A percentile compares a stretch with the other conserved stretches of the same genome.
Evolutionary conservation across 2,113 vertebrate genomes (phyloP).

Genomic region (Nannobrachium achirus): DNA sequence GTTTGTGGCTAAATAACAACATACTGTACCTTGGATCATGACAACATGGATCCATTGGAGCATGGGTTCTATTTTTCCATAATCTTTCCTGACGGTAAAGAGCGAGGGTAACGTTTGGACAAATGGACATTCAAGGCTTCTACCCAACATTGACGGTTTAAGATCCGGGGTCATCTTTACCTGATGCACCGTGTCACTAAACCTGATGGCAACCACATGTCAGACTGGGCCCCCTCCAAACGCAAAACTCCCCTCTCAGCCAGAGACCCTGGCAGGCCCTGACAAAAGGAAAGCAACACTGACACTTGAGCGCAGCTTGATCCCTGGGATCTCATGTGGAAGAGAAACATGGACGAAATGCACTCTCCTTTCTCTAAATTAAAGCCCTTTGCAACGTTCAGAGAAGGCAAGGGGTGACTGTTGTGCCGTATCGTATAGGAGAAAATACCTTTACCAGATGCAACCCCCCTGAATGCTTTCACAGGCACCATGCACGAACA

Average conservation of each 20-base stretch:
- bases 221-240: conserved; percentile 51
- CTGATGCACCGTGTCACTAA: conserved; percentile 34
- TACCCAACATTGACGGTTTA: too few relatives aligned
- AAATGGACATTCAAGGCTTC: too few relatives aligned
- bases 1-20: too few relatives aligned
- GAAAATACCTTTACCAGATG: conserved; percentile 45
- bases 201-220: conserved; percentile 64
- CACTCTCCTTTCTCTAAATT: conserved; percentile 21
- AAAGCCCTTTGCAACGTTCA: conserved; percentile 31
- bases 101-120: too few relatives aligned
- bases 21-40: too few relatives aligned
- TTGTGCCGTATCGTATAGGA: conserved; percentile 22
- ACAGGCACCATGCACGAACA: conserved; percentile 54
- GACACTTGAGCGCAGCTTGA: conserved; percentile 42
- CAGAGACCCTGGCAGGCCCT: conserved; percentile 36
- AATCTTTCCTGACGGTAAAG: too few relatives aligned
- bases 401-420: conserved; percentile 27
- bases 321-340: conserved; percentile 38
- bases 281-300: conserved; percentile 30
- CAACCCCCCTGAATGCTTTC: conserved; percentile 52
- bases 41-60: too few relatives aligned
- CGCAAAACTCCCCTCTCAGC: conserved; percentile 44
- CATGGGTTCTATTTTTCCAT: too few relatives aligned
- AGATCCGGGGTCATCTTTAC: conserved; percentile 30
- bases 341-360: conserved; percentile 45